phyloP scores from a whole-genome alignment of 2,113 vertebrate genomes.

The Crotalus helleri region DNA sequence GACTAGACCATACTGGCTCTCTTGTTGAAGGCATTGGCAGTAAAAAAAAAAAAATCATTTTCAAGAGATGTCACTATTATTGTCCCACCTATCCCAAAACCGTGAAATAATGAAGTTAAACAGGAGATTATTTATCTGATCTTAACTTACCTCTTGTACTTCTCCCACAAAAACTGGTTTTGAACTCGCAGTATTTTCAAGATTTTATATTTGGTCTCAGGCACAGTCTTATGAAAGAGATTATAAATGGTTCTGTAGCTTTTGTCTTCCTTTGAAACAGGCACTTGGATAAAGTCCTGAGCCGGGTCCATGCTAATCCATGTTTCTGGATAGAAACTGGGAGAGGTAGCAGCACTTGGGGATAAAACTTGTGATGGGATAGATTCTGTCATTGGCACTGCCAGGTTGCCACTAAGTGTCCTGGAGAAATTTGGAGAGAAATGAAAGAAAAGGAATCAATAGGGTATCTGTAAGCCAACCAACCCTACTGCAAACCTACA shows the following conservation, averaged over 20 bases:
- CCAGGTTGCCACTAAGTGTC: conserved; percentile 81
- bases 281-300: conserved; percentile 98
- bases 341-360: conserved; percentile 74
- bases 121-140: background rate
- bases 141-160: conserved; percentile 90
- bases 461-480: background rate
- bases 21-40: background rate
- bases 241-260: conserved; percentile 97
- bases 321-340: conserved; percentile 92
- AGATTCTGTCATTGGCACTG: conserved; percentile 60
- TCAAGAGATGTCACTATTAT: background rate
- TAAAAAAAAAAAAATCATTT: background rate
- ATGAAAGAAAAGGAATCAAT: background rate
- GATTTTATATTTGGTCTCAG: conserved; percentile 95
- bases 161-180: conserved; percentile 99
- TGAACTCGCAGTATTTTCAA: conserved; percentile 94
- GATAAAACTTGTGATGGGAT: conserved; percentile 69
- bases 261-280: conserved; percentile 91
- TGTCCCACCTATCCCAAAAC: background rate
- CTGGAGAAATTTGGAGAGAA: conserved; percentile 56
- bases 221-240: conserved; percentile 98
- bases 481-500: too few relatives aligned
- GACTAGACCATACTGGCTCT: background rate
- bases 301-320: conserved; percentile 90
- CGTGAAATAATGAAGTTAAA: background rate